Percentiles rank a stretch among this genome's conserved stretches.
Conservation (phyloP, 2,888 invertebrate species). For the Gari tellinella region DNA sequence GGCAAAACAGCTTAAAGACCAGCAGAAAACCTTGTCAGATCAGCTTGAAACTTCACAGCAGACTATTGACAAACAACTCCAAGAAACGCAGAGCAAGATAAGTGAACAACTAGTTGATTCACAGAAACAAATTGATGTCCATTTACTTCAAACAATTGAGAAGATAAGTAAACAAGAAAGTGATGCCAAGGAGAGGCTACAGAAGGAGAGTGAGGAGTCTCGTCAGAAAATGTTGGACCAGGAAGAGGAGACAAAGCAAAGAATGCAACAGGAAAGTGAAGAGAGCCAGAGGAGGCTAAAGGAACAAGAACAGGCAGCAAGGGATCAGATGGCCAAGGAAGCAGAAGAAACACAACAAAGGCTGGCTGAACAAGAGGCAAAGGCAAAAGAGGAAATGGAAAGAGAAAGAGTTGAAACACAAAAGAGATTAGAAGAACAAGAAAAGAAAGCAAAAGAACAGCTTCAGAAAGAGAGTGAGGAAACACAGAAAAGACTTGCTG, state of each 20-base stretch:
- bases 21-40: conserved; percentile 44
- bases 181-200: conserved; percentile 38
- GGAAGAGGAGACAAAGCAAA: conserved; percentile 41
- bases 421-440: conserved; percentile 41
- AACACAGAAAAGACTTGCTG: conserved; percentile 48
- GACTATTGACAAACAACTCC: conserved; percentile 48
- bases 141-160: conserved; percentile 36
- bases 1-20: conserved; percentile 44
- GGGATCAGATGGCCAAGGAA: conserved; percentile 50
- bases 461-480: conserved; percentile 45
- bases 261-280: conserved; percentile 53
- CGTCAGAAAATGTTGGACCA: conserved; percentile 43
- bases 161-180: conserved; percentile 50
- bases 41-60: conserved; percentile 38
- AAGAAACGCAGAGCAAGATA: conserved; percentile 47
- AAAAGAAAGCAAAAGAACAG: conserved; percentile 43
- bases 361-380: conserved; percentile 26
- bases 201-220: conserved; percentile 52
- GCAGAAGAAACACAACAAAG: conserved; percentile 41
- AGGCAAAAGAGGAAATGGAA: conserved; percentile 18
- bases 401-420: conserved; percentile 38
- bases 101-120: conserved; percentile 52
- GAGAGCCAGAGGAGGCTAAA: conserved; percentile 44
- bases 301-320: conserved; percentile 48
- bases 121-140: conserved; percentile 53